Percentiles rank a stretch among this genome's conserved stretches.
Evolutionary conservation across 2,797 vertebrate genomes (phyloP).

Genomic region (Cynodonichthys magdalenae): DNA sequence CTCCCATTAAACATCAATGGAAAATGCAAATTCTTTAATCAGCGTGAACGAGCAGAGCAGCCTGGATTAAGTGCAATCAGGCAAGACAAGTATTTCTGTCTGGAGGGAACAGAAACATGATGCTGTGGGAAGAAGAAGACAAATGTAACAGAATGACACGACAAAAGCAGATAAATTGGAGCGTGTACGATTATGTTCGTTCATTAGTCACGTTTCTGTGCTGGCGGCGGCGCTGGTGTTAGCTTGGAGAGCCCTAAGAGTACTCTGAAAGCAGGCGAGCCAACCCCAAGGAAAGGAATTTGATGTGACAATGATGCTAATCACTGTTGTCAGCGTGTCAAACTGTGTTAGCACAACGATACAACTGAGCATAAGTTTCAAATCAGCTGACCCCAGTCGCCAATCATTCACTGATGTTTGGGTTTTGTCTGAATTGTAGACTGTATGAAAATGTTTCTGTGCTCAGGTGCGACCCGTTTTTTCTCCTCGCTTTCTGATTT

Average conservation of each 20-base stretch:
- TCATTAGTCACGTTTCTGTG: conserved; percentile 51
- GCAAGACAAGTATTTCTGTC: conserved; percentile 23
- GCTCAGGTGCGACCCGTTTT: conserved; percentile 3
- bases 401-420: conserved; percentile 35
- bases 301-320: conserved; percentile 63
- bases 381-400: conserved; percentile 48
- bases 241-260: conserved; percentile 22
- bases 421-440: conserved; percentile 37
- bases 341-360: conserved; percentile 51
- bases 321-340: conserved; percentile 63
- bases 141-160: conserved; percentile 20
- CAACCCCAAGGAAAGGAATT: conserved; percentile 48
- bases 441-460: conserved; percentile 20
- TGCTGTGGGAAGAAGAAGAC: conserved; percentile 19
- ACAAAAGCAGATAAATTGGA: conserved; percentile 47
- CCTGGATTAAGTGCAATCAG: neutral
- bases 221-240: conserved; percentile 13
- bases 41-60: neutral
- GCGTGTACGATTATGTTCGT: conserved; percentile 8
- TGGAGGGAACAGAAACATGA: conserved; percentile 13
- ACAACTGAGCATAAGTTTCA: conserved; percentile 53
- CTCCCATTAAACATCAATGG: neutral
- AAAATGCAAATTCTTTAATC: neutral
- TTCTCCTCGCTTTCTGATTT: neutral
- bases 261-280: conserved; percentile 42